Evolutionary conservation across 1,140 invertebrate species (phyloP).

Genomic region (Trissolcus basalis): DNA sequence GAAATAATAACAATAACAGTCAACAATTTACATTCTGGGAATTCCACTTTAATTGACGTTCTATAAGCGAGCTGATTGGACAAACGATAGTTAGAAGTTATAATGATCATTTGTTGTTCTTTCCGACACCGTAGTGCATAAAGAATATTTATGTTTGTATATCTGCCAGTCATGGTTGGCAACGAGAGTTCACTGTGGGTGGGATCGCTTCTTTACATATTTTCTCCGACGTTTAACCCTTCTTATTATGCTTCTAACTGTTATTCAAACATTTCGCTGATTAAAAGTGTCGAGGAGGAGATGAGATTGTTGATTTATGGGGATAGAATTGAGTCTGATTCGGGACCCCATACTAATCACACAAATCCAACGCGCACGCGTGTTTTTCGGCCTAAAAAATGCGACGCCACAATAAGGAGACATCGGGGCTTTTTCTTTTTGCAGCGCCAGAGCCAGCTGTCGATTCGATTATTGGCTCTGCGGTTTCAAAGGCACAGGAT

Average conservation of each 20-base stretch:
- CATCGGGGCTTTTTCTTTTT: conserved; percentile 3
- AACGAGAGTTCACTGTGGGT: conserved; percentile 57
- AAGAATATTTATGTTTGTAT: conserved; percentile 57
- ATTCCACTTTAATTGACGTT: conserved; percentile 40
- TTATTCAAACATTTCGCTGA: conserved; percentile 55
- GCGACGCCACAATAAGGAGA: too few species aligned
- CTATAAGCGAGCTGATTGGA: conserved; percentile 44
- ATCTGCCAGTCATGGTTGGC: conserved; percentile 63
- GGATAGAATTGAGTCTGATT: conserved; percentile 38
- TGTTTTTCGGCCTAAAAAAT: background rate
- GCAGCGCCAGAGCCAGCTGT: conserved; percentile 45
- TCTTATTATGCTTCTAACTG: conserved; percentile 49
- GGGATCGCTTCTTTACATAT: conserved; percentile 58
- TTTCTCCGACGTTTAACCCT: conserved; percentile 59
- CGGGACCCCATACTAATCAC: conserved; percentile 26
- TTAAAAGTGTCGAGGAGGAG: conserved; percentile 40
- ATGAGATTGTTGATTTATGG: conserved; percentile 55
- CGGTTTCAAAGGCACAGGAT: conserved; percentile 25
- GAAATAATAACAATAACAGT: conserved; percentile 8
- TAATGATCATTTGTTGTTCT: conserved; percentile 62
- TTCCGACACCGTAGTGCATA: conserved; percentile 44
- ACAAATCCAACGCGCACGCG: conserved; percentile 28
- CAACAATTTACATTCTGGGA: conserved; percentile 46
- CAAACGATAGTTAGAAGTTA: conserved; percentile 54
- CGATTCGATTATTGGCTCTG: conserved; percentile 41